Evolutionary conservation across 2,888 invertebrate genomes (phyloP).

Genomic region (Nephrocerus scutellatus): DNA sequence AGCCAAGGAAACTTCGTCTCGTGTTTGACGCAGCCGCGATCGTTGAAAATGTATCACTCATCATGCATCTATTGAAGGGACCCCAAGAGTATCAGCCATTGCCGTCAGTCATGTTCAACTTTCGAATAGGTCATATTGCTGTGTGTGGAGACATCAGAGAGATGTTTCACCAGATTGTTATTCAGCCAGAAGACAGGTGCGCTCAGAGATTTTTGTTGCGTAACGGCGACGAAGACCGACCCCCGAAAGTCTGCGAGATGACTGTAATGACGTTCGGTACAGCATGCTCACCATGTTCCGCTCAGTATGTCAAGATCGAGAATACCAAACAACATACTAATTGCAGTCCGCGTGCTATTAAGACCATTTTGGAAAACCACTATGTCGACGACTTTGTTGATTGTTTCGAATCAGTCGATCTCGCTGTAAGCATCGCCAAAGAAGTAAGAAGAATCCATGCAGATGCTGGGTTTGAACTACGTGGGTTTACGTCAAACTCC

Average conservation of each 20-base stretch:
- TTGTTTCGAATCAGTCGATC: neutral
- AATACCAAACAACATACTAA: slow-evolving; percentile 10
- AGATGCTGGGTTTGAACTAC: slow-evolving; percentile 5
- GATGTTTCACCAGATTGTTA: slow-evolving; percentile 19
- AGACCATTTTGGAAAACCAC: slow-evolving; percentile 13
- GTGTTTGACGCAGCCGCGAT: slow-evolving; percentile 20
- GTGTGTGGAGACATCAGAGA: slow-evolving; percentile 20
- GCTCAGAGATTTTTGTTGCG: slow-evolving; percentile 13
- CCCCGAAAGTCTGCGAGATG: slow-evolving; percentile 17
- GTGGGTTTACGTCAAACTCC: slow-evolving; percentile 7
- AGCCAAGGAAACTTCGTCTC: slow-evolving; percentile 15
- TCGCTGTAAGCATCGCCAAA: no score
- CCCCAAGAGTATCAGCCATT: slow-evolving; percentile 17
- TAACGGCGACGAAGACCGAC: slow-evolving; percentile 14
- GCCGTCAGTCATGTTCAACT: slow-evolving; percentile 17
- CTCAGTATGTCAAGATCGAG: slow-evolving; percentile 18
- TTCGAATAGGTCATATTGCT: slow-evolving; percentile 14
- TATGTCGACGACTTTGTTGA: slow-evolving; percentile 18
- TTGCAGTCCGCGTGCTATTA: slow-evolving; percentile 11
- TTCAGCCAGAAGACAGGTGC: slow-evolving; percentile 10
- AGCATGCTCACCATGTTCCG: slow-evolving; percentile 16
- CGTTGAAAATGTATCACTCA: slow-evolving; percentile 16
- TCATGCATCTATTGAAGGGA: slow-evolving; percentile 16
- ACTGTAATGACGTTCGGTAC: slow-evolving; percentile 22
- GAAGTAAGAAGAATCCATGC: slow-evolving; percentile 2